Evolutionary conservation across 2,888 invertebrate species (phyloP).

Genomic region (Thecocarcelia acutangulata): DNA sequence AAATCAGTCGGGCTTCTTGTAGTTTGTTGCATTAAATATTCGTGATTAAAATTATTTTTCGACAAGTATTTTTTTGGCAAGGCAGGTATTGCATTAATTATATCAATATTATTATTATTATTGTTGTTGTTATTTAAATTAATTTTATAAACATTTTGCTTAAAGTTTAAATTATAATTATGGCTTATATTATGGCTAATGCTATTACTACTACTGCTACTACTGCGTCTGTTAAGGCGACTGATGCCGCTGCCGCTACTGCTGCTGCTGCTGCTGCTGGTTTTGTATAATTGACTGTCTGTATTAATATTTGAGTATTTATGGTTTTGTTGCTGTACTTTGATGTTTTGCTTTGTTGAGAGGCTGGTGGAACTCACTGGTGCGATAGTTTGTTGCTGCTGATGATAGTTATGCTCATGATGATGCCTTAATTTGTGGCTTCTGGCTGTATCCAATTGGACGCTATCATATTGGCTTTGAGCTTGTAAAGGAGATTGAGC

Average conservation of each 20-base stretch:
- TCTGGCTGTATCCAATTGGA: conserved; percentile 13
- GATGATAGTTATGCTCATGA: conserved; percentile 66
- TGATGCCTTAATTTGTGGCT: conserved; percentile 54
- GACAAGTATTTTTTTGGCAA: conserved; percentile 81
- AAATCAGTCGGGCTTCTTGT: conserved; percentile 62
- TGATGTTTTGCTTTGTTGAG: conserved; percentile 22
- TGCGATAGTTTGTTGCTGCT: conserved; percentile 32
- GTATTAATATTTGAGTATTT: conserved; percentile 80
- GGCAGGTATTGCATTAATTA: conserved; percentile 81
- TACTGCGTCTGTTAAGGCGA: conserved; percentile 41
- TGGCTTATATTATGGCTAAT: conserved; percentile 44
- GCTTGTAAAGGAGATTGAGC: conserved; percentile 69
- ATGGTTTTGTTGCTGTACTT: conserved; percentile 74
- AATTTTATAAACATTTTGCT: conserved; percentile 71
- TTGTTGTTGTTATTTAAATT: conserved; percentile 52
- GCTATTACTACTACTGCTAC: conserved; percentile 68
- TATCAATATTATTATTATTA: conserved; percentile 70
- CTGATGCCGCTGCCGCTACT: too few species aligned
- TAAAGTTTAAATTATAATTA: conserved; percentile 60
- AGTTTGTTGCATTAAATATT: conserved; percentile 56
- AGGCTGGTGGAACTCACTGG: conserved; percentile 54
- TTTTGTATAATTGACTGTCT: conserved; percentile 70
- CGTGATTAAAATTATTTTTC: conserved; percentile 69
- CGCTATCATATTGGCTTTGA: conserved; percentile 61
- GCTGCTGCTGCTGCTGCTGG: conserved; percentile 71